Base-by-base conservation (phyloP, 2,797 vertebrate genomes). In the Sebastes paucispinis region DNA sequence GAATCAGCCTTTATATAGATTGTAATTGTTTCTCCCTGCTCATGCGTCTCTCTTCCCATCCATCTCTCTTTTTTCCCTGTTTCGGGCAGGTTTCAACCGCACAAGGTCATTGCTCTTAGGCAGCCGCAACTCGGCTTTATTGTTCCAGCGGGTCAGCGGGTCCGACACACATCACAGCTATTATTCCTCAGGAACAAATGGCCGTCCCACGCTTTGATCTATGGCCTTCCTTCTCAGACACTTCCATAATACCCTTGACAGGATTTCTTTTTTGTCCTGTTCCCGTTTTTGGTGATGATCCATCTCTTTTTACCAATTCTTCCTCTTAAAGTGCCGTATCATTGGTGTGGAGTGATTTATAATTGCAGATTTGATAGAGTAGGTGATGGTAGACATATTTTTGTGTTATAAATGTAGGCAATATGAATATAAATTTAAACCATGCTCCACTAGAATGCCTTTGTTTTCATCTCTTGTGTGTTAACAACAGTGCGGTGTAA, bases 121-220 rank as follows among this genome's bases (percentile, higher is more conserved):
- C 93, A 93, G 92, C 87, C 81, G 71, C 88, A 81, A 90, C 91
- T 90, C 87, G 77, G 92, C 91, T 94, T 95, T 95, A 95, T 95
- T 94, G 93, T 95, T 95, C 91, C 90, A 92, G 90, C 85, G 80
- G 95, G 95, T 96, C 95, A 95, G 88, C 78, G 87, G 93, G 94
- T 94, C 92, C 91, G 92, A 92, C 94, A 94, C 94, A 93, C 93
- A 95, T 95, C 96, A 95, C 92, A 93, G 94, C 93, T 94, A 95
- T 95, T 95, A 95, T 96, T 96, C 94, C 92, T 91, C 85, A 87
- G 94, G 93, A 96, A 96, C 96, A 95, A 96, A 96, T 95, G 94
- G 92, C 90, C 91, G 76, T 94, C 94, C 90, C 91, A 88, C 79
- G 86, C 93, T 94, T 94, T 96, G 95, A 96, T 95, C 93, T 95